Conservation (phyloP, 2,888 invertebrate species). For the Chaitophorus viminalis region DNA sequence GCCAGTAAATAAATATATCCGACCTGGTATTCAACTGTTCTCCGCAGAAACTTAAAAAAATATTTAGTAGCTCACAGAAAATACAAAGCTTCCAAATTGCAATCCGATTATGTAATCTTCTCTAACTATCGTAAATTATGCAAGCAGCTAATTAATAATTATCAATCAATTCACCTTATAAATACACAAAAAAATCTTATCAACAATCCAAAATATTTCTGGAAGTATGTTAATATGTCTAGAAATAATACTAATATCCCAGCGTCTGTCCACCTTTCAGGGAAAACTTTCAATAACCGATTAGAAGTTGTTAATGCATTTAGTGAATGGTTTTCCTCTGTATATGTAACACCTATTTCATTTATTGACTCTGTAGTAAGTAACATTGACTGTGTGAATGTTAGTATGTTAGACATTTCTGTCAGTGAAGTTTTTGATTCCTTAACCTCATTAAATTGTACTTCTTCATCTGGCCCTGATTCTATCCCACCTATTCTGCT, state of each 20-base stretch:
- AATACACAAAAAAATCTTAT: not conserved
- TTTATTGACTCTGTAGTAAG: not conserved
- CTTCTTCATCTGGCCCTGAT: not conserved
- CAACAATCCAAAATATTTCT: not conserved
- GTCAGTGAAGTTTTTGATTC: not conserved
- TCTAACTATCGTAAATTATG: not conserved
- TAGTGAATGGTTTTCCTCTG: not conserved
- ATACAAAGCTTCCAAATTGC: not conserved
- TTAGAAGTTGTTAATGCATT: not conserved
- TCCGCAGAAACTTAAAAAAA: not conserved
- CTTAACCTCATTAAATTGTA: not conserved
- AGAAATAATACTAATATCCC: not conserved
- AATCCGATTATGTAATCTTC: not conserved
- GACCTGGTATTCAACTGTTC: not conserved
- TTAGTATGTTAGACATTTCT: not conserved
- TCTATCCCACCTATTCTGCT: not conserved
- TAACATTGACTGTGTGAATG: not conserved
- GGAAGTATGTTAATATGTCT: constrained; percentile 7
- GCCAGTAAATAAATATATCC: not conserved
- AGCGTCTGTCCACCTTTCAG: not conserved
- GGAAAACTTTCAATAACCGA: not conserved
- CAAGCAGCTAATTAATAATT: not conserved
- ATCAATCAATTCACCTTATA: not conserved
- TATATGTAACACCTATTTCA: not conserved
- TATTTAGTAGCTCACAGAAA: not conserved